Percentiles rank a stretch among this genome's conserved stretches.
These are phyloP conservation scores for Coendou prehensilis DNA, from an alignment of 2,797 vertebrate species.

Conservation along the genomic window DNA sequence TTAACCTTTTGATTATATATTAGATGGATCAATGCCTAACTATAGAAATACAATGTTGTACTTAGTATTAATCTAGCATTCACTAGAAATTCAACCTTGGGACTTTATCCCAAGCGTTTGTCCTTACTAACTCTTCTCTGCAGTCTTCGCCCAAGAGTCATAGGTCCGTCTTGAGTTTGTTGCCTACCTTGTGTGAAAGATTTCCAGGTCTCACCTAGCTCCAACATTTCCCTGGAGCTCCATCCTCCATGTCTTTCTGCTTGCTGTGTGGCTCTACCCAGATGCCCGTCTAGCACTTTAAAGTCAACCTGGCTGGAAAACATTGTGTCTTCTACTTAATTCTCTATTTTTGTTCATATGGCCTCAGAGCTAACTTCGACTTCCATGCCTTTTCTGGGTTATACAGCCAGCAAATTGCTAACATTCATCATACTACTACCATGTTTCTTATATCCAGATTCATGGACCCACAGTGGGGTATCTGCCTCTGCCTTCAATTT, in stretches of 20 bases:
- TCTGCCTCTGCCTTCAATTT: not conserved
- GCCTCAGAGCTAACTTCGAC: not conserved
- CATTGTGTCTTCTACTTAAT: slow-evolving; percentile 5
- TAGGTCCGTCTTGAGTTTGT: not conserved
- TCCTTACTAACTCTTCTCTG: not conserved
- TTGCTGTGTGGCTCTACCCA: slow-evolving; percentile 5
- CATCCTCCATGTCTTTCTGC: not conserved
- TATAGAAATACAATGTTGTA: not conserved
- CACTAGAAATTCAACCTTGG: not conserved
- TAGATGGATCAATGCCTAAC: not conserved
- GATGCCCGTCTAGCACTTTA: not conserved
- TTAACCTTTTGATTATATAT: slow-evolving; percentile 47
- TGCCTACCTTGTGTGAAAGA: not conserved
- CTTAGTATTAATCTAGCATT: not conserved
- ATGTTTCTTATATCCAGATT: slow-evolving; percentile 1
- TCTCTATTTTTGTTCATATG: slow-evolving; percentile 5
- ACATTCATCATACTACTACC: not conserved
- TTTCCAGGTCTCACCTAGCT: not conserved
- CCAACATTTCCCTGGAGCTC: not conserved
- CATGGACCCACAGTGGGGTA: not conserved
- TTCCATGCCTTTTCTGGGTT: not conserved
- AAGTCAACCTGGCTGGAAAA: slow-evolving; percentile 43
- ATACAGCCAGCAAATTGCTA: not conserved
- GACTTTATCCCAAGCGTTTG: not conserved
- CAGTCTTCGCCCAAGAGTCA: not conserved